Evolutionary conservation across 2,113 vertebrate species (phyloP).

Genomic region (Alethe diademata): DNA sequence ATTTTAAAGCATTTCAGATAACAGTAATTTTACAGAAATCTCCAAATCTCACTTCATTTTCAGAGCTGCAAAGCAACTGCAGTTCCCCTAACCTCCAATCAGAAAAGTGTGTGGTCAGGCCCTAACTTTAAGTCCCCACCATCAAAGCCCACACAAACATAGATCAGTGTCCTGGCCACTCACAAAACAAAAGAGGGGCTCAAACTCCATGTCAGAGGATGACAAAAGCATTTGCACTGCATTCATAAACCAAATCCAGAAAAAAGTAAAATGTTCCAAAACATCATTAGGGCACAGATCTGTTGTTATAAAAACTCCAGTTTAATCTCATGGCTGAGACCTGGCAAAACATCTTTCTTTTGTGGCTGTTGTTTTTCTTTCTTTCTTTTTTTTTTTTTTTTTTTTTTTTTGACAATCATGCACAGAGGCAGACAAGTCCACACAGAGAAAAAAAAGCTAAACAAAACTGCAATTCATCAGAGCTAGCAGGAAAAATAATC

Average conservation of each 20-base stretch:
- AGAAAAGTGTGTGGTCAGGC: neutral
- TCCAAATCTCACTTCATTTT: neutral
- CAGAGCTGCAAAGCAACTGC: neutral
- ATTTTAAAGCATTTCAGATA: neutral
- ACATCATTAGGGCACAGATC: conserved; percentile 37
- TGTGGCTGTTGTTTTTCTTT: neutral
- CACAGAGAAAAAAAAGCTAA: conserved; percentile 6
- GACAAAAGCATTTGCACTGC: neutral
- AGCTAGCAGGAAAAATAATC: conserved; percentile 23
- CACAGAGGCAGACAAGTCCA: conserved; percentile 41
- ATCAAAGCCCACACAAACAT: neutral
- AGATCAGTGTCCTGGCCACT: neutral
- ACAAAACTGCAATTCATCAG: conserved; percentile 23
- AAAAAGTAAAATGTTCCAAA: neutral
- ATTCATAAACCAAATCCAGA: neutral
- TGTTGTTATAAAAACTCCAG: conserved; percentile 71
- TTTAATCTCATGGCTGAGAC: conserved; percentile 73
- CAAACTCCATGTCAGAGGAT: neutral
- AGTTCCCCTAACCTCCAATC: neutral
- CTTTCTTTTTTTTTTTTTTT: neutral
- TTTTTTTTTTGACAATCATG: neutral
- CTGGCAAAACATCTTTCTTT: conserved; percentile 38
- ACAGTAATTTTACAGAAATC: neutral
- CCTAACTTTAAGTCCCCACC: neutral
- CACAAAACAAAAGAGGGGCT: neutral